phyloP scores from a whole-genome alignment of 2,888 invertebrate species.

The Ophion slaviceki region DNA sequence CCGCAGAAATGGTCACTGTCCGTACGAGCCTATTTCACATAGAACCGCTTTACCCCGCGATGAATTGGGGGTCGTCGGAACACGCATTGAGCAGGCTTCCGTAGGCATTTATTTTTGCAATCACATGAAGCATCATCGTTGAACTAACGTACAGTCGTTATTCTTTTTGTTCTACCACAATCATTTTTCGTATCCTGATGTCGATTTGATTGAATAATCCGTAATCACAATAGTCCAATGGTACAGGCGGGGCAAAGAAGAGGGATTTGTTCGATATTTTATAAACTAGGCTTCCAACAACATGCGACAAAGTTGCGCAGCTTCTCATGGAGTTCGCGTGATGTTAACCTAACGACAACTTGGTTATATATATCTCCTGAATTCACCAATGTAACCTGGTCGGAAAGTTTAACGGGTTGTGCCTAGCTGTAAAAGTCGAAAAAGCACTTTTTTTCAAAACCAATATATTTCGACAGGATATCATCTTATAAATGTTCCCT shows the following conservation, averaged over 20 bases:
- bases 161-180: not conserved
- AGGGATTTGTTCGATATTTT: not conserved
- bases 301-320: not conserved
- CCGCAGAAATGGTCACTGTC: constrained; percentile 14
- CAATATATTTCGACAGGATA: too few relatives aligned
- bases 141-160: not conserved
- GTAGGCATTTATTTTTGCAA: not conserved
- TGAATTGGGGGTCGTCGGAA: not conserved
- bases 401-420: not conserved
- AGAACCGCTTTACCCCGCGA: constrained; percentile 21
- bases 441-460: too few relatives aligned
- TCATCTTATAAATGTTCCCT: too few relatives aligned
- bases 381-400: not conserved
- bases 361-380: not conserved
- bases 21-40: not conserved
- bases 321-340: not conserved
- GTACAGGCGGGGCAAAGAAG: not conserved
- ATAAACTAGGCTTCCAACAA: not conserved
- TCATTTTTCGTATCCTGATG: not conserved
- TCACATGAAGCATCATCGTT: not conserved
- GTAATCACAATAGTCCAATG: not conserved
- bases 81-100: not conserved
- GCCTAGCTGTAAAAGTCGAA: too few relatives aligned
- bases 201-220: not conserved
- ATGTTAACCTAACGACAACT: not conserved